Percentiles rank a stretch among this genome's conserved stretches.
Evolutionary conservation across 2,113 vertebrate species (phyloP).

Genomic region (Hiodon alosoides): DNA sequence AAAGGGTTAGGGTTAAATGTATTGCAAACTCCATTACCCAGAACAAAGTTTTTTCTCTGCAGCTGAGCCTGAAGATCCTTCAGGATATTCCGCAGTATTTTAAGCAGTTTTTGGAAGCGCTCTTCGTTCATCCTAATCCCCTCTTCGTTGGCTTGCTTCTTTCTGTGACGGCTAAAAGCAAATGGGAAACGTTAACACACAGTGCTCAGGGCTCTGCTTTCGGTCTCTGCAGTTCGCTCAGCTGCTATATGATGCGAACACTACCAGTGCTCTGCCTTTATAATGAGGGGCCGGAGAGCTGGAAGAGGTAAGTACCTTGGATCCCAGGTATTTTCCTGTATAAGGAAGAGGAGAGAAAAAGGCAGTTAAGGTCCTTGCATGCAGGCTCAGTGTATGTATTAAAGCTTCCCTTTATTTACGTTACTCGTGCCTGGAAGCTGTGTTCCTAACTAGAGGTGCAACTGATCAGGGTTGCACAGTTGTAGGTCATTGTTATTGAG

Average conservation of each 20-base stretch:
- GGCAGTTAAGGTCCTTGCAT: neutral
- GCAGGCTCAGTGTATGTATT: neutral
- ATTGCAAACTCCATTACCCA: slow-evolving; percentile 58
- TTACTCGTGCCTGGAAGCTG: too few relatives aligned
- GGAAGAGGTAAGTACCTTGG: slow-evolving; percentile 45
- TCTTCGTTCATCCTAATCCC: slow-evolving; percentile 51
- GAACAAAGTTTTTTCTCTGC: slow-evolving; percentile 55
- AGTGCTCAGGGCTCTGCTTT: neutral
- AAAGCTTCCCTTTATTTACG: too few relatives aligned
- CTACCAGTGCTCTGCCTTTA: neutral
- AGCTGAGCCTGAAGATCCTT: slow-evolving; percentile 54
- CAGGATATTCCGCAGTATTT: slow-evolving; percentile 49
- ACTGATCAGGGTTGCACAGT: too few relatives aligned
- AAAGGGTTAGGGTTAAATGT: too few relatives aligned
- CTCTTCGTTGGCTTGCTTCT: slow-evolving; percentile 40
- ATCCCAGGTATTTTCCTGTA: slow-evolving; percentile 39
- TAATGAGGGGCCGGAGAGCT: neutral
- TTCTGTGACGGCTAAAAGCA: slow-evolving; percentile 45
- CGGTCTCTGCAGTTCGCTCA: neutral
- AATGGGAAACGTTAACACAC: neutral
- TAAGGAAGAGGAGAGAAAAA: slow-evolving; percentile 15
- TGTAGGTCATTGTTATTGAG: too few relatives aligned
- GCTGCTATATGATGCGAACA: neutral
- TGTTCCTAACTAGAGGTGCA: too few relatives aligned
- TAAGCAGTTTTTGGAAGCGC: slow-evolving; percentile 54